Conservation (phyloP, 2,888 invertebrate genomes). For the Ptychoptera contaminata region DNA sequence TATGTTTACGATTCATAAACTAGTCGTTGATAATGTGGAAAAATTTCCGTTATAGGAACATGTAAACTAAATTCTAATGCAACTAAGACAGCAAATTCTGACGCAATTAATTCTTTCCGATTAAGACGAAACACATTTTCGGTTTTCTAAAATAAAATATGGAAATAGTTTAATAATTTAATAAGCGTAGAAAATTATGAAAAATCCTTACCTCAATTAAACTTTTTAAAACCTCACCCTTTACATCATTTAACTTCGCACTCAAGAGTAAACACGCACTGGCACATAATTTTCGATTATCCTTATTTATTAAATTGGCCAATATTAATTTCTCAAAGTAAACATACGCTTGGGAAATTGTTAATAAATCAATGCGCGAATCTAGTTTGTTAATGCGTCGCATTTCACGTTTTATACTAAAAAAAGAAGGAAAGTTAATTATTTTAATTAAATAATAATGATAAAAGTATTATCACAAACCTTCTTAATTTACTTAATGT, state of each 20-base stretch:
- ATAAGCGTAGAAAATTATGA: slow-evolving; percentile 2
- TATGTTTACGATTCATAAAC: slow-evolving; percentile 74
- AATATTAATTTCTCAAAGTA: slow-evolving; percentile 94
- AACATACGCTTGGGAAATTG: slow-evolving; percentile 94
- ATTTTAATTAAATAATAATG: too few species aligned
- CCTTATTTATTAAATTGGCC: slow-evolving; percentile 82
- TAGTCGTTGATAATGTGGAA: slow-evolving; percentile 89
- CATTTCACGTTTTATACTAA: slow-evolving; percentile 90
- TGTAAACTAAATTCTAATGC: slow-evolving; percentile 90
- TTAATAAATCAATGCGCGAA: slow-evolving; percentile 68
- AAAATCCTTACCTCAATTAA: slow-evolving; percentile 61
- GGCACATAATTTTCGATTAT: slow-evolving; percentile 88
- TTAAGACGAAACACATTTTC: slow-evolving; percentile 82
- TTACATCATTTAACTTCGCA: slow-evolving; percentile 93
- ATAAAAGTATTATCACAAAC: slow-evolving; percentile 38
- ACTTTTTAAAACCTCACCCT: slow-evolving; percentile 71
- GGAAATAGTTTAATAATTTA: slow-evolving; percentile 1
- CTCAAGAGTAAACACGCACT: slow-evolving; percentile 87
- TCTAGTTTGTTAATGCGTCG: slow-evolving; percentile 77
- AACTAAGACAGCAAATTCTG: slow-evolving; percentile 89
- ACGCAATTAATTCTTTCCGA: slow-evolving; percentile 75
- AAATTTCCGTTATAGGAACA: slow-evolving; percentile 78
- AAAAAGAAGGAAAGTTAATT: too few species aligned
- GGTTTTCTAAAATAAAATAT: slow-evolving; percentile 48
- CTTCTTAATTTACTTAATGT: slow-evolving; percentile 92